Percentiles rank a stretch among this genome's conserved stretches.
Conservation (phyloP, 2,888 invertebrate genomes). For the Automeris io region DNA sequence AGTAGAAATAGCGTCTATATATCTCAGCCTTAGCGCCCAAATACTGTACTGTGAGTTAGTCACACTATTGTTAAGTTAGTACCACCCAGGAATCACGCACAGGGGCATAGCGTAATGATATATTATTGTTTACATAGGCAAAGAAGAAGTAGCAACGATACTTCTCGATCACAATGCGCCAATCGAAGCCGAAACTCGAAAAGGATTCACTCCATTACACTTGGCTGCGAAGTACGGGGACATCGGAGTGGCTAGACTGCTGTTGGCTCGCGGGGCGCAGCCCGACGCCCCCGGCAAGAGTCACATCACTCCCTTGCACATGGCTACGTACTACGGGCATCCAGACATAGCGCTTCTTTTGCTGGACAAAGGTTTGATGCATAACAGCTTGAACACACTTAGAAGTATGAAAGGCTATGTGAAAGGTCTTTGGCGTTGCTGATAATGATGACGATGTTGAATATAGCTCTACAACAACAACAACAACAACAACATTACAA, state of each 20-base stretch:
- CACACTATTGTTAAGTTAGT: conserved; percentile 7
- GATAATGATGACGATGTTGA: too few relatives aligned
- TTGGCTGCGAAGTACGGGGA: conserved; percentile 98
- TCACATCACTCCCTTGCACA: conserved; percentile 96
- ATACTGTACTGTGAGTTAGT: neutral
- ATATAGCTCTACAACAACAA: too few relatives aligned
- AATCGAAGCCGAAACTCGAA: conserved; percentile 93
- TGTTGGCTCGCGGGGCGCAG: conserved; percentile 91
- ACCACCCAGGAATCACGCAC: too few relatives aligned
- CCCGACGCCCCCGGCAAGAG: conserved; percentile 94
- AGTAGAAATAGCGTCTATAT: too few relatives aligned
- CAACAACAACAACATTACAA: too few relatives aligned
- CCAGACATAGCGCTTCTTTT: conserved; percentile 92
- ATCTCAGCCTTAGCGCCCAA: too few relatives aligned
- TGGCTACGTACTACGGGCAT: conserved; percentile 98
- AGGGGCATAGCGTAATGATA: too few relatives aligned
- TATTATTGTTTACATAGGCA: conserved; percentile 64
- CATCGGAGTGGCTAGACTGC: conserved; percentile 88
- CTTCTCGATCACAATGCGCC: conserved; percentile 94
- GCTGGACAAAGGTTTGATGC: conserved; percentile 86
- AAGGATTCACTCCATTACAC: conserved; percentile 98
- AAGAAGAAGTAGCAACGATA: conserved; percentile 93
- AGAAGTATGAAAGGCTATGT: too few relatives aligned
- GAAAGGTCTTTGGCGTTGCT: too few relatives aligned
- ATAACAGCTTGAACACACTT: too few relatives aligned